Evolutionary conservation across 2,113 vertebrate genomes (phyloP).

Genomic region (Tenebrosternarchus preto): DNA sequence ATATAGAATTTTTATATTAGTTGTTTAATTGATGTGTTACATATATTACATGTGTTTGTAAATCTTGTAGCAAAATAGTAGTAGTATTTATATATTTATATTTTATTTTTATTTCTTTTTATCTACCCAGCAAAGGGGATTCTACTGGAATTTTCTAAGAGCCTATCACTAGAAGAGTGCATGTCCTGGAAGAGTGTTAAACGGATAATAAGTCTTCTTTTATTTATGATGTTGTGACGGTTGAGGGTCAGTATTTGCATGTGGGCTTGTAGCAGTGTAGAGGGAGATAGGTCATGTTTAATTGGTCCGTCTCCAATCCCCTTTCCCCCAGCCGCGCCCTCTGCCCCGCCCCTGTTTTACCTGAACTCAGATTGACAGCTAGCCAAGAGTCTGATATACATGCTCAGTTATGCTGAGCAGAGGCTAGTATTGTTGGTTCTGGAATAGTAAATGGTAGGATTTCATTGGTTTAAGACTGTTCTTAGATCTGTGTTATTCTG

Average conservation of each 20-base stretch:
- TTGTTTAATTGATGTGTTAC: no score
- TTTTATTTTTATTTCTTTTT: background rate
- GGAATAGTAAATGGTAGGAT: background rate
- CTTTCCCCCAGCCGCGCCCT: background rate
- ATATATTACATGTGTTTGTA: background rate
- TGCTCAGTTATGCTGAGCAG: no score
- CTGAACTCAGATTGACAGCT: background rate
- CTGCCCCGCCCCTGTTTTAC: conserved; percentile 9
- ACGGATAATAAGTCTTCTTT: conserved; percentile 87
- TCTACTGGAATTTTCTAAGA: conserved; percentile 60
- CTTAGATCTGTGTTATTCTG: no score
- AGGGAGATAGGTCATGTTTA: conserved; percentile 89
- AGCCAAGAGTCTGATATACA: background rate
- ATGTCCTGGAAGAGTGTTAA: conserved; percentile 82
- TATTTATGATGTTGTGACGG: conserved; percentile 84
- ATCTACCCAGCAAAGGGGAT: background rate
- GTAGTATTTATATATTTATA: background rate
- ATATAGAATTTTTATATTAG: no score
- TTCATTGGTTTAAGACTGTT: background rate
- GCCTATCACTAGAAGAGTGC: conserved; percentile 76
- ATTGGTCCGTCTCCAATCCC: conserved; percentile 64
- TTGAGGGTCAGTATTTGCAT: conserved; percentile 87
- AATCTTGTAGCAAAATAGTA: background rate
- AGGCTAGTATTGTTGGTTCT: background rate
- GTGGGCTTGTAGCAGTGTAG: conserved; percentile 84